A percentile compares a stretch with the other conserved stretches of the same genome.
phyloP scores from a whole-genome alignment of 2,888 invertebrate species.

The Ligdia adustata region DNA sequence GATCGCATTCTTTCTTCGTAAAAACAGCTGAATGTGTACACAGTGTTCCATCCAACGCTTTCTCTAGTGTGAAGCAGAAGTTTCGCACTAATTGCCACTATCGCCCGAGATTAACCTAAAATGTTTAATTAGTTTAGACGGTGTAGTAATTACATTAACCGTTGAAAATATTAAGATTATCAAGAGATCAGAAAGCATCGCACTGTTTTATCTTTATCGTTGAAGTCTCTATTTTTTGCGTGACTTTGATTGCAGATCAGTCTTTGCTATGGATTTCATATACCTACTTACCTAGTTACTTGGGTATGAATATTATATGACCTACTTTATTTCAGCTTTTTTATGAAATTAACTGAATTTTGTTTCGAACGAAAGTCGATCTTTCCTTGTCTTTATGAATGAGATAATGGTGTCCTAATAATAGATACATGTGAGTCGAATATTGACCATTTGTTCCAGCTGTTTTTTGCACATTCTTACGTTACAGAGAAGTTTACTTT shows the following conservation, averaged over 20 bases:
- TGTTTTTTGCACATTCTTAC: too few species aligned
- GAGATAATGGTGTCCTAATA: too few species aligned
- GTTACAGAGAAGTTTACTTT: too few species aligned
- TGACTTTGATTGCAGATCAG: neutral
- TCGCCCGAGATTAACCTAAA: constrained; percentile 61
- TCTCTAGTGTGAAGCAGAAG: constrained; percentile 62
- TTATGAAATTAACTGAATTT: too few species aligned
- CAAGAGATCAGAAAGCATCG: constrained; percentile 59
- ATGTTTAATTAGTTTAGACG: constrained; percentile 58
- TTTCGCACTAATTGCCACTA: constrained; percentile 60
- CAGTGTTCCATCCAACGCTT: constrained; percentile 54
- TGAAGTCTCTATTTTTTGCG: constrained; percentile 11
- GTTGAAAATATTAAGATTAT: constrained; percentile 49
- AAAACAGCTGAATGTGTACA: constrained; percentile 45
- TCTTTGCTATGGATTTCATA: neutral
- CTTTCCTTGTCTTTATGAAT: too few species aligned
- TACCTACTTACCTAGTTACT: too few species aligned
- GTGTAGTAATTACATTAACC: constrained; percentile 45
- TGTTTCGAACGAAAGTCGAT: too few species aligned
- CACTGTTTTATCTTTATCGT: constrained; percentile 42
- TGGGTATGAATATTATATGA: too few species aligned
- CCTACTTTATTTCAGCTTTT: too few species aligned
- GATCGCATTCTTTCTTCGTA: constrained; percentile 34
- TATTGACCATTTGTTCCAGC: too few species aligned
- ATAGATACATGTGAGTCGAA: too few species aligned